Base-by-base conservation (phyloP, 2,797 vertebrate species). In the Poecile montanus region DNA sequence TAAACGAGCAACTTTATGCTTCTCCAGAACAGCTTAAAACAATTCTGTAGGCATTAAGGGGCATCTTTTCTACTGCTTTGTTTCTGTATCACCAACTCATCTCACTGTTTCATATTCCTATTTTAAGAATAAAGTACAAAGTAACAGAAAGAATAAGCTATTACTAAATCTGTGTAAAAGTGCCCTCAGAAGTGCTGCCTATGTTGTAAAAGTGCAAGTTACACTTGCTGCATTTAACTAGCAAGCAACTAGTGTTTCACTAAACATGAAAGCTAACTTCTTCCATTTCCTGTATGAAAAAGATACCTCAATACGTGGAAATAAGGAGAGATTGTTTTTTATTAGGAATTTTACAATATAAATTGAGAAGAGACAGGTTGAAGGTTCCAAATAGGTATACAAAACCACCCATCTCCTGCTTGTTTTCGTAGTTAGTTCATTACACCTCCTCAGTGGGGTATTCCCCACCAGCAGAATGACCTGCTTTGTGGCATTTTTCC, bases 1-100 rank as follows among this genome's bases (percentile, higher is more conserved):
- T 98, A 97, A 98, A 98, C 98, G 98, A 98, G 98, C 98, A 98
- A 98, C 98, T 98, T 98, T 97, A 97, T 96, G 97, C 96, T 98
- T 97, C 97, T 97, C 96, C 86, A 94, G 95, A 96, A 86, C 54
- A 96, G 86, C 80, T 95, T 95, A 96, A 71, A 89, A 98, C 84
- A 96, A 96, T 95, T 97, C 94, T 97, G 98, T 97, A 97, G 98
- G 98, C 89, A 97, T 96, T 96, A 97, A 97, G 97, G 97, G 97
- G 96, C 96, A 97, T 95, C 96, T 97, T 95, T 95, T 94, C 97
- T 98, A 98, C 88, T 95, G 93, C 91, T 95, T 61, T 95, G 93
- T 82, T 80, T 94, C 95, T 96, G 95, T 60, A 93, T 96, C 97
- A 95, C 94, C 96, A 94, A 75, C 89, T 96, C 54, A 94, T 88